Evolutionary conservation across 1,140 invertebrate genomes (phyloP).

Genomic region (Drosophila yakuba): DNA sequence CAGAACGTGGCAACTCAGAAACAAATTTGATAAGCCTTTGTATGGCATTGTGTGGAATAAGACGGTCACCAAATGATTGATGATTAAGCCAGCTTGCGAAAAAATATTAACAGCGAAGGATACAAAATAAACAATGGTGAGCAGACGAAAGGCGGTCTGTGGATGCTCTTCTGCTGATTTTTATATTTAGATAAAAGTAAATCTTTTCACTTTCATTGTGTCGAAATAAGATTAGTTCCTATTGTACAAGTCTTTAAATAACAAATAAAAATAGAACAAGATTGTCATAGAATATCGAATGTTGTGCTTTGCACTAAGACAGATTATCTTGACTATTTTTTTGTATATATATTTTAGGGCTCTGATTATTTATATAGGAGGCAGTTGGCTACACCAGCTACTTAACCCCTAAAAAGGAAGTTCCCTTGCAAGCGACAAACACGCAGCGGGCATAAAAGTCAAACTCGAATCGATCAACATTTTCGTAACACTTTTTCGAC

Average conservation of each 20-base stretch:
- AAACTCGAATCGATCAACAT: conserved; percentile 68
- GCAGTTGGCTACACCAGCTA: background rate
- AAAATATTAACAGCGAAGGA: conserved; percentile 47
- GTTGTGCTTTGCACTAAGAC: no score
- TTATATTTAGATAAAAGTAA: background rate
- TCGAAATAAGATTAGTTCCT: background rate
- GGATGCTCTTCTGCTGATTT: conserved; percentile 12
- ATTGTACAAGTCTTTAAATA: no score
- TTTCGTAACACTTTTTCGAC: conserved; percentile 30
- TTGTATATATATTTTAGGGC: no score
- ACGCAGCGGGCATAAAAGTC: conserved; percentile 49
- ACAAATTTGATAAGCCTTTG: conserved; percentile 42
- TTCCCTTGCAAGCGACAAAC: conserved; percentile 9
- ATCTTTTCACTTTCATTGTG: background rate
- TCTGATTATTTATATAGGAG: no score
- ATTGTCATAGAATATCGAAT: no score
- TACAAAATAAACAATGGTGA: conserved; percentile 2
- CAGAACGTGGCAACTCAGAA: conserved; percentile 23
- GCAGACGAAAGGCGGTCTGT: no score
- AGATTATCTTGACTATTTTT: no score
- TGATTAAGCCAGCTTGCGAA: conserved; percentile 43
- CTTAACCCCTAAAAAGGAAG: background rate
- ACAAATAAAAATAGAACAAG: no score
- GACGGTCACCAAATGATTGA: conserved; percentile 42
- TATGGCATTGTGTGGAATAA: conserved; percentile 10